Percentiles rank a stretch among this genome's conserved stretches.
Conservation (phyloP, 1,140 invertebrate genomes). For the silkworm (Bombyx mori) region ASM3026992v2 NC_085132.1:4144001-4144500, state of each 20-base stretch:
- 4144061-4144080: conserved; percentile 52
- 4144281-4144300: conserved; percentile 34
- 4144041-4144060: conserved; percentile 60
- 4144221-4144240: conserved; percentile 68
- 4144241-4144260: conserved; percentile 67
- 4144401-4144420: conserved; percentile 20
- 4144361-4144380: conserved; percentile 28
- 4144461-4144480: too few relatives aligned
- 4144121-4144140: conserved; percentile 64
- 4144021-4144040: conserved; percentile 53
- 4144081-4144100: conserved; percentile 50
- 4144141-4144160: conserved; percentile 47
- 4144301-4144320: conserved; percentile 15
- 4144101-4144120: conserved; percentile 67
- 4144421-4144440: conserved; percentile 22
- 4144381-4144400: conserved; percentile 27
- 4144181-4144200: conserved; percentile 48
- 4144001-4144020: conserved; percentile 60
- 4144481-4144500: too few relatives aligned
- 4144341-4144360: conserved; percentile 45
- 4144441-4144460: background rate
- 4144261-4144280: conserved; percentile 53
- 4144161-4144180: conserved; percentile 36
- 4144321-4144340: conserved; percentile 56
- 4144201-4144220: conserved; percentile 63